Conservation (phyloP, 2,113 vertebrate genomes). For the Uropsilus gracilis region DNA sequence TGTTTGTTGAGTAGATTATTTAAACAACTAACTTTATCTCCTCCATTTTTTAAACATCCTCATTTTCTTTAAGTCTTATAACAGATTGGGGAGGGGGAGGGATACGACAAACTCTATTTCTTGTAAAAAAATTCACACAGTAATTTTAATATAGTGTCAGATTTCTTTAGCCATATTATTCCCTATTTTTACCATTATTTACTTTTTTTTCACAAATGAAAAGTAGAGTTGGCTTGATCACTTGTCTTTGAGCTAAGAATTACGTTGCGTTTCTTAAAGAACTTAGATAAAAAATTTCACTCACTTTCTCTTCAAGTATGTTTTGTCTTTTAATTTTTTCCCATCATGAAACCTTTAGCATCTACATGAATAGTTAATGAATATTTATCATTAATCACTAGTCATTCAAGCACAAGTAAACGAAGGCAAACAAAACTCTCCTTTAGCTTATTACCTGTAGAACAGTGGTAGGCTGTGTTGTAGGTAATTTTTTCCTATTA, state of each 20-base stretch:
- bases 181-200: background rate
- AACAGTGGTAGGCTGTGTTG: background rate
- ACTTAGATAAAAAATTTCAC: slow-evolving; percentile 1
- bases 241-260: slow-evolving; percentile 19
- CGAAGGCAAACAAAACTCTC: background rate
- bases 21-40: background rate
- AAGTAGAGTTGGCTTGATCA: background rate
- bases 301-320: background rate
- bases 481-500: slow-evolving; percentile 23
- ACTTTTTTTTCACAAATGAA: background rate
- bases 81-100: background rate
- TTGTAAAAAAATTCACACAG: background rate
- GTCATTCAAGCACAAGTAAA: background rate
- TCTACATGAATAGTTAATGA: background rate
- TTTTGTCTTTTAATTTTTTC: slow-evolving; percentile 19
- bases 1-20: background rate
- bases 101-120: background rate
- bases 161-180: background rate
- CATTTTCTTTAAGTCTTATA: background rate
- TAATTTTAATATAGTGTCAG: background rate
- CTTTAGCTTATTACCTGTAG: background rate
- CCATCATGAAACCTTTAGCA: background rate
- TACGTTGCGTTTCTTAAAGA: background rate
- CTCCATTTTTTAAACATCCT: background rate
- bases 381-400: slow-evolving; percentile 18